Evolutionary conservation across 1,140 invertebrate species (phyloP).

Genomic region (Pseudomyrmex dendroicus): DNA sequence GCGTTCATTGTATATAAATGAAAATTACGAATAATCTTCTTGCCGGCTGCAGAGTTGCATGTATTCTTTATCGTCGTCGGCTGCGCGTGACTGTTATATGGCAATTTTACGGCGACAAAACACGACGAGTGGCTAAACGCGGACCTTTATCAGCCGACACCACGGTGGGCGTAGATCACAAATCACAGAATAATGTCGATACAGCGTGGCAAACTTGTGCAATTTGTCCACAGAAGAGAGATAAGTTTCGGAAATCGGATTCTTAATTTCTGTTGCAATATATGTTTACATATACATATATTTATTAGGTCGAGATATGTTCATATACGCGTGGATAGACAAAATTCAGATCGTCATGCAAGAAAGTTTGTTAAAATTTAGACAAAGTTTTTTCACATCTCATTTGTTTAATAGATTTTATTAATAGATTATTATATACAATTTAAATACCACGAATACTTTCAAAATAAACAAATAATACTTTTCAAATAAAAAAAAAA

Average conservation of each 20-base stretch:
- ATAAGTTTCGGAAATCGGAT: conserved; percentile 8
- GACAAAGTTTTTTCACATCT: too few relatives aligned
- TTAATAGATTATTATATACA: too few relatives aligned
- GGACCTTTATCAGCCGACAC: conserved; percentile 35
- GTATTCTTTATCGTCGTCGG: conserved; percentile 36
- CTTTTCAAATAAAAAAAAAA: background rate
- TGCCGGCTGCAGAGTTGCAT: background rate
- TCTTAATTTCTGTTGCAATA: background rate
- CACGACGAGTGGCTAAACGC: conserved; percentile 8
- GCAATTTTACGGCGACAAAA: conserved; percentile 25
- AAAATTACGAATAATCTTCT: conserved; percentile 38
- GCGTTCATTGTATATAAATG: conserved; percentile 41
- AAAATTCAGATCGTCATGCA: too few relatives aligned
- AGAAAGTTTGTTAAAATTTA: too few relatives aligned
- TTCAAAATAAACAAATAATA: background rate
- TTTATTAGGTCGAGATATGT: too few relatives aligned
- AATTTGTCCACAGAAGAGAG: background rate
- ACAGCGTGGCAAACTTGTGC: background rate
- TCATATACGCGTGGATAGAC: too few relatives aligned
- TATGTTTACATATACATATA: background rate
- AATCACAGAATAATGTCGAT: conserved; percentile 9
- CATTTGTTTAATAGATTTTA: too few relatives aligned
- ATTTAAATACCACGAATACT: background rate
- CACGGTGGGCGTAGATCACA: conserved; percentile 64
- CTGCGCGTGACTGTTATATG: background rate